A percentile compares a stretch with the other conserved stretches of the same genome.
Conservation (phyloP, 2,888 invertebrate species). For the Tridacna gigas region DNA sequence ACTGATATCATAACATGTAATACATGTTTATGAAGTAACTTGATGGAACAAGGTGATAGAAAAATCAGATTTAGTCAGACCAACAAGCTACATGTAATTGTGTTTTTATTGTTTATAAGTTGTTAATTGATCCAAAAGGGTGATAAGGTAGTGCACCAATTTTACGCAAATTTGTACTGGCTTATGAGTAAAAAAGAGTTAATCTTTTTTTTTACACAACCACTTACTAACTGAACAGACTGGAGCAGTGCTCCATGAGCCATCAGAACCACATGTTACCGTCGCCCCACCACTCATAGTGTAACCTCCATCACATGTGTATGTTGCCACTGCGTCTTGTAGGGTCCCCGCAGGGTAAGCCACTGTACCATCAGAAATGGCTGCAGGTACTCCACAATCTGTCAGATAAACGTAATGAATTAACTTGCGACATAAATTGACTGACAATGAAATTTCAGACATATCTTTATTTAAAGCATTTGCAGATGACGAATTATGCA, state of each 20-base stretch:
- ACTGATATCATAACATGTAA: too few species aligned
- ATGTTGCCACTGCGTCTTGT: conserved; percentile 38
- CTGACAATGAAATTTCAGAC: not conserved
- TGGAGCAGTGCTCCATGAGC: conserved; percentile 49
- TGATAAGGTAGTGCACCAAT: too few species aligned
- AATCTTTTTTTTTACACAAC: not conserved
- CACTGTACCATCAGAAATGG: conserved; percentile 31
- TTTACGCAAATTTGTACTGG: too few species aligned
- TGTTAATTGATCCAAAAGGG: too few species aligned
- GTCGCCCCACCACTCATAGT: conserved; percentile 36
- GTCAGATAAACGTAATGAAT: not conserved
- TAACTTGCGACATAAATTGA: too few species aligned
- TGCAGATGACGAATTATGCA: too few species aligned
- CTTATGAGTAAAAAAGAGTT: too few species aligned
- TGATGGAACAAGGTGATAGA: too few species aligned
- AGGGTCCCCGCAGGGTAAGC: conserved; percentile 32
- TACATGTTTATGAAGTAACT: too few species aligned
- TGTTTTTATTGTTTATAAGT: too few species aligned
- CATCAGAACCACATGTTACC: conserved; percentile 33
- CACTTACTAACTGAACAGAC: conserved; percentile 20
- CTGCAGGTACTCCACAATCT: conserved; percentile 54
- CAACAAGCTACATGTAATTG: too few species aligned
- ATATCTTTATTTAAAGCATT: not conserved
- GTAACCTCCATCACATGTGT: conserved; percentile 51
- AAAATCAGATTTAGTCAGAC: too few species aligned